phyloP scores from a whole-genome alignment of 1,140 invertebrate species.

The Nasonia vitripennis region DNA sequence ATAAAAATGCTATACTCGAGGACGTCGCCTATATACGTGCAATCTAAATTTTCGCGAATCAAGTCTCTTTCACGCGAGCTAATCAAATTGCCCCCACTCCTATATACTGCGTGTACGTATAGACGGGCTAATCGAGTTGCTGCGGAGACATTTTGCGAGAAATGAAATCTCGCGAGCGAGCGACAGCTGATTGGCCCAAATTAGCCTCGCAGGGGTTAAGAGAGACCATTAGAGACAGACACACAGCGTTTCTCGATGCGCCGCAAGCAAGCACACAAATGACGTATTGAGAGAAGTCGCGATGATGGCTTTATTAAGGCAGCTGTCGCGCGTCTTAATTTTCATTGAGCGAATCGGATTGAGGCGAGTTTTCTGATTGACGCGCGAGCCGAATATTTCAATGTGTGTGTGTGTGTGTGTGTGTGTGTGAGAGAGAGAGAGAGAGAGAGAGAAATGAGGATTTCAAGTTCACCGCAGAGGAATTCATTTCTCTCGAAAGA shows the following conservation, averaged over 20 bases:
- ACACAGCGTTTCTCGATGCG: too few relatives aligned
- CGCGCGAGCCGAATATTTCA: too few relatives aligned
- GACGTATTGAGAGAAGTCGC: background rate
- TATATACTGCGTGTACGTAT: background rate
- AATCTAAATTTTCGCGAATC: background rate
- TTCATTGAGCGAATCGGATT: background rate
- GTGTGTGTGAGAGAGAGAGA: too few relatives aligned
- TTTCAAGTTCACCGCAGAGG: background rate
- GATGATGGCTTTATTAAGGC: conserved; percentile 6
- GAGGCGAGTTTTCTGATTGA: too few relatives aligned
- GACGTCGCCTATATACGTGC: too few relatives aligned
- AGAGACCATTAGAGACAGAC: too few relatives aligned
- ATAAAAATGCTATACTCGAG: too few relatives aligned
- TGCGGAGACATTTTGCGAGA: background rate
- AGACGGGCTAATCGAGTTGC: background rate
- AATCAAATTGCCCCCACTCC: background rate
- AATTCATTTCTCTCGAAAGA: background rate
- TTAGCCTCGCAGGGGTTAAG: background rate
- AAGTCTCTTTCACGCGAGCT: background rate
- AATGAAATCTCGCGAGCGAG: background rate
- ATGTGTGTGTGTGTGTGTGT: too few relatives aligned
- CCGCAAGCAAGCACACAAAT: background rate
- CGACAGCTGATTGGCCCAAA: background rate
- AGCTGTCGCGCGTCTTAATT: background rate
- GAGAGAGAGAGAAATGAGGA: background rate